These are phyloP conservation scores for Dynastes grantii DNA, from an alignment of 2,888 invertebrate genomes.

Conservation along the genomic window DNA sequence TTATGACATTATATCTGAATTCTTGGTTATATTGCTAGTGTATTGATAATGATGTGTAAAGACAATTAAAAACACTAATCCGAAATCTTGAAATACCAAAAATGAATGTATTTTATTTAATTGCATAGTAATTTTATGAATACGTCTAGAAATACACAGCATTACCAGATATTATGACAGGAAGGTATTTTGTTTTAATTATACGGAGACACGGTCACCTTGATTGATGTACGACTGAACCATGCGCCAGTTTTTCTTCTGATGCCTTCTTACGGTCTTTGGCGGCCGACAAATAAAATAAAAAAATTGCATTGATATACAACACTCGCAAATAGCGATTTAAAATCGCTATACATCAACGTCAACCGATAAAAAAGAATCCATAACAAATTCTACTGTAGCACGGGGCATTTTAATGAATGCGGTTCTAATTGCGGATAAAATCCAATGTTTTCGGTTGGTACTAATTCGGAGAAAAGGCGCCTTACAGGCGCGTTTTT, in stretches of 20 bases:
- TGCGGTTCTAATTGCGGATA: conserved; percentile 31
- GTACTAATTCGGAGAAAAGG: background rate
- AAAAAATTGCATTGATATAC: conserved; percentile 31
- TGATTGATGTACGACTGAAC: conserved; percentile 24
- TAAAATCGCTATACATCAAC: conserved; percentile 39
- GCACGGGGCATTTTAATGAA: conserved; percentile 28
- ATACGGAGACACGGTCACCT: background rate
- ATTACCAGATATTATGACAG: conserved; percentile 22
- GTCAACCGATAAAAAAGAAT: conserved; percentile 23
- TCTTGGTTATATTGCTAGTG: background rate
- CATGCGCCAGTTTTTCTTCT: conserved; percentile 19
- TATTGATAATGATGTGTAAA: too few species aligned
- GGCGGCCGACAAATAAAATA: background rate
- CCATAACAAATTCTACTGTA: conserved; percentile 36
- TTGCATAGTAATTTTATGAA: conserved; percentile 18
- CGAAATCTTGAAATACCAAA: background rate
- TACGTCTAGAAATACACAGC: conserved; percentile 1
- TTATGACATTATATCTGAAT: background rate
- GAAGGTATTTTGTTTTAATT: conserved; percentile 33
- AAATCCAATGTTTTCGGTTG: conserved; percentile 17
- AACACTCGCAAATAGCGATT: conserved; percentile 26
- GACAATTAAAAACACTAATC: background rate
- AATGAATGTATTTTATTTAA: conserved; percentile 5
- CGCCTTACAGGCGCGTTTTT: conserved; percentile 2
- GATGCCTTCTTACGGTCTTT: conserved; percentile 8